Percentiles rank a stretch among this genome's conserved stretches.
Conservation (phyloP, 2,113 vertebrate genomes). For the Callipepla californica region DNA sequence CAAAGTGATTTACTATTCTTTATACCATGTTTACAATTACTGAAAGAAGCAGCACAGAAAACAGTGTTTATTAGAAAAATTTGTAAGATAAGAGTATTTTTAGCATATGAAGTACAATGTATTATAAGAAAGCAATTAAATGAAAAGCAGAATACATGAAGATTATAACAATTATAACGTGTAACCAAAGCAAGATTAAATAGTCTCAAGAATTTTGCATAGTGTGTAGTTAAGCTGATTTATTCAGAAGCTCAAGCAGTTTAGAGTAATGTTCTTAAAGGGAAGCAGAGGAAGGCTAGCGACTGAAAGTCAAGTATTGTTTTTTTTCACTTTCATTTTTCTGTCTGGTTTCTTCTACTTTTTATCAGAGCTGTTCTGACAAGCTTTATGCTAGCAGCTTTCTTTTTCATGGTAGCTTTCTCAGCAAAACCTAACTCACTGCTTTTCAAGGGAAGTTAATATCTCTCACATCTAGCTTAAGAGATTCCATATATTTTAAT, state of each 20-base stretch:
- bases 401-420: background rate
- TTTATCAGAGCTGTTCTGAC: background rate
- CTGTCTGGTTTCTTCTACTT: background rate
- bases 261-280: background rate
- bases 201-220: background rate
- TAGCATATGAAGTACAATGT: background rate
- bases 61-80: background rate
- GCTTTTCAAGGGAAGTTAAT: background rate
- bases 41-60: background rate
- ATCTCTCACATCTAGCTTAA: background rate
- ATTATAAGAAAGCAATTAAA: slow-evolving; percentile 5
- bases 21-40: background rate
- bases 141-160: background rate
- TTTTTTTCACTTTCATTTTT: background rate
- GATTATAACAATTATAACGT: background rate
- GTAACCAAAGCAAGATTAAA: slow-evolving; percentile 15
- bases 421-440: background rate
- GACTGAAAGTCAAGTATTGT: background rate
- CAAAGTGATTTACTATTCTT: background rate
- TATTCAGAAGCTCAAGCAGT: background rate
- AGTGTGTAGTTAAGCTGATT: background rate
- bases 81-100: background rate
- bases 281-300: background rate
- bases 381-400: background rate
- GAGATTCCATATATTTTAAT: background rate